Evolutionary conservation across 2,797 vertebrate genomes (phyloP), one percentile per base, ranked within the genome.

Genomic region (Danio choprae): DNA sequence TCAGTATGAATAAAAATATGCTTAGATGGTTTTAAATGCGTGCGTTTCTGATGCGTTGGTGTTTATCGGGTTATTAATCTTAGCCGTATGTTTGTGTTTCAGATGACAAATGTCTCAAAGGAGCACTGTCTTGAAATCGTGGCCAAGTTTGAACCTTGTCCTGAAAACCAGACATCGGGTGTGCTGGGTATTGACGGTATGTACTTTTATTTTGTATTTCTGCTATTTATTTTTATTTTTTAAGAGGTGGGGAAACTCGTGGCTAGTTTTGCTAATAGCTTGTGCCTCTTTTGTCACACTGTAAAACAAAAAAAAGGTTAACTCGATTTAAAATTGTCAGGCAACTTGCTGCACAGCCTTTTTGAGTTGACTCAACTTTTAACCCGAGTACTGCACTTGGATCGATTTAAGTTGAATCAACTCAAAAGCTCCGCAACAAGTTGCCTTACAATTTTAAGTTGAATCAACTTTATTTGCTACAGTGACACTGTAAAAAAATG

Each of bases 101-200:
- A 99, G 98, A 97, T 98, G 97, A 92, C 82, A 0, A 94, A 89
- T 12, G 96, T 97, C 88, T 95, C 94, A 13, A 95, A 95, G 22
- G 96, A 98, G 41, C 94, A 96, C 80, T 99, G 98, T 83, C 87
- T 92, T 83, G 96, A 96, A 85, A 95, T 99, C 60, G 94, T 99
- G 69, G 88, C 91, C 84, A 98, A 97, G 81, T 99, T 99, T 85
- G 98, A 99, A 89, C 98, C 98, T 0, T 99, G 97, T 88, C 91
- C 90, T 0, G 96, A 98, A 77, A 99, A 98, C 92, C 95, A 94
- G 91, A 93, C 94, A 53, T 93, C 95, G 18, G 95, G 90, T 2
- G 94, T 95, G 70, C 86, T 99, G 85, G 98, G 98, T 15, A 99
- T 99, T 13, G 98, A 99, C 8, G 98, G 98, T 99, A 90, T 91